Base-by-base conservation (phyloP, 2,797 vertebrate genomes). In the Benthosema pterotum region DNA sequence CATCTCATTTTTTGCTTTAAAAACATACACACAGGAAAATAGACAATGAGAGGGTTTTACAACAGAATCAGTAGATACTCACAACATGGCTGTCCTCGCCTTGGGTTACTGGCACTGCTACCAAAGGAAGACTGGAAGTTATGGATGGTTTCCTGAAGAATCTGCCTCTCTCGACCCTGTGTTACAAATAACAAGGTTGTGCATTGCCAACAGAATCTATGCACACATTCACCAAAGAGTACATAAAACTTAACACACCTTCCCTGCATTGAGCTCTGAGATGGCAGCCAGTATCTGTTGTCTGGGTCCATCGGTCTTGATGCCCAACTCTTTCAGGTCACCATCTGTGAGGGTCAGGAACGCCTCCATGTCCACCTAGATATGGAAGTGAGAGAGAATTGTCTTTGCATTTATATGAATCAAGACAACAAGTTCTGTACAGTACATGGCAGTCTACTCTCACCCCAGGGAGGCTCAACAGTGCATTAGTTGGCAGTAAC, bases 111-210 rank as follows among this genome's bases (percentile, higher is more conserved):
- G 67, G 96, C 97, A 1, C 97, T 99, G 74, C 97, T 99, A 47
- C 97, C 97, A 76, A 99, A 99, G 1, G 97, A 99, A 1, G 97
- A 99, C 81, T 99, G 97, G 87, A 99, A 99, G 87, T 97, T 99
- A 77, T 98, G 96, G 83, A 99, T 99, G 54, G 97, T 99, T 89
- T 99, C 97, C 78, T 99, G 97, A 71, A 99, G 91, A 73, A 99
- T 96, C 82, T 98, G 97, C 79, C 97, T 94, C 80, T 99, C 97
- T 42, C 97, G 86, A 15, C 97, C 97, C 97, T 99, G 88, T 60
- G 14, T 38, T 53, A 64, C n/a, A 60, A 25, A 38, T 49, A 67
- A 64, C 68, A 60, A 28, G 32, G 32, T 38, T 9, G 5, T 38
- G 8, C 32, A 38, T 7, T 38, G 32, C 8, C 32, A 38, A 38